Evolutionary conservation across 2,888 invertebrate species (phyloP).

Genomic region (Podotricha telesiphe): DNA sequence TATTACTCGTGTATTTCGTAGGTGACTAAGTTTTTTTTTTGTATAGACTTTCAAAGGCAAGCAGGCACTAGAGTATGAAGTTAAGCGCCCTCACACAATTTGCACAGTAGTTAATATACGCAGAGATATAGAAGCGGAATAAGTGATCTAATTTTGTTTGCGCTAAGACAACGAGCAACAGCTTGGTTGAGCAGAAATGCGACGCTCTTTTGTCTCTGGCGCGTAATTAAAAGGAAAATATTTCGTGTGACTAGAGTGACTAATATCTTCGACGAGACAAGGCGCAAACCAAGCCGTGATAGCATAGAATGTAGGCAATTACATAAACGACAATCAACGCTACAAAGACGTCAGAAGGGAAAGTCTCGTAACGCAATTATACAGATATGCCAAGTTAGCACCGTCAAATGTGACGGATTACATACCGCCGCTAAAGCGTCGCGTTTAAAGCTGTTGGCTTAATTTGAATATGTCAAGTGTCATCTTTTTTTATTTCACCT

Average conservation of each 20-base stretch:
- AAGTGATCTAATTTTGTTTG: constrained; percentile 39
- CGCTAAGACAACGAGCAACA: constrained; percentile 47
- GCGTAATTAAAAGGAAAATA: constrained; percentile 72
- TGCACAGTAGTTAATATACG: constrained; percentile 19
- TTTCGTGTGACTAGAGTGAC: constrained; percentile 61
- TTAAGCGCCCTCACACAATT: not conserved
- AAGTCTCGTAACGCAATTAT: constrained; percentile 76
- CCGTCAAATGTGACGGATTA: constrained; percentile 52
- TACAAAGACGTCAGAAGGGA: constrained; percentile 71
- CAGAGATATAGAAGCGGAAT: constrained; percentile 13
- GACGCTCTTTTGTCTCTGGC: constrained; percentile 57
- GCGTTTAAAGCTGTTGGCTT: constrained; percentile 27
- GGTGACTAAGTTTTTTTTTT: no score
- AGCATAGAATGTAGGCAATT: constrained; percentile 72
- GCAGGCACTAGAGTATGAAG: constrained; percentile 7
- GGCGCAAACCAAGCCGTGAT: constrained; percentile 57
- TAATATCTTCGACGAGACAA: constrained; percentile 63
- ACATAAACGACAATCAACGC: constrained; percentile 77
- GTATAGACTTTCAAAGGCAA: not conserved
- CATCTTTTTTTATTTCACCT: no score
- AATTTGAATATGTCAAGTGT: not conserved
- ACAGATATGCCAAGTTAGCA: constrained; percentile 67
- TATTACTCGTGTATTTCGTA: no score
- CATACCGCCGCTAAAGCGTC: constrained; percentile 52
- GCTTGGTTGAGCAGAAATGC: constrained; percentile 53